These are phyloP conservation scores for Petroica traversi DNA, from an alignment of 2,113 vertebrate species.

Conservation along the genomic window DNA sequence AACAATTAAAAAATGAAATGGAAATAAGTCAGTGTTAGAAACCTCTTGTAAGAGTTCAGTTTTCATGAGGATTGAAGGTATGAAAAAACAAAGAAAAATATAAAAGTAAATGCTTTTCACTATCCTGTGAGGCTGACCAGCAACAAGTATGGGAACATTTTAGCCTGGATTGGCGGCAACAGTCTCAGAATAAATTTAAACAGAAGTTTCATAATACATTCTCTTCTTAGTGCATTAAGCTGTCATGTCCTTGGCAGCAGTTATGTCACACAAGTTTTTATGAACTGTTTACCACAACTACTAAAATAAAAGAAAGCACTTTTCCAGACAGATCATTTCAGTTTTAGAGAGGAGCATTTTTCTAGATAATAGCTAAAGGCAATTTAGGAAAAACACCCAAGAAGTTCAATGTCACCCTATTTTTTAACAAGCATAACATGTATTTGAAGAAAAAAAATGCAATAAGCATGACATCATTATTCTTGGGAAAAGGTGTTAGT, in stretches of 20 bases:
- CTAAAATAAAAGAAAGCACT: neutral
- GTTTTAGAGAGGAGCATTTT: neutral
- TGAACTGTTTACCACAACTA: neutral
- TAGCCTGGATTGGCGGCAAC: slow-evolving; percentile 43
- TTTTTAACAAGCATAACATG: neutral
- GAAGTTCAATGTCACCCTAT: neutral
- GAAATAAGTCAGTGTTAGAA: neutral
- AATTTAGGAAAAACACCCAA: neutral
- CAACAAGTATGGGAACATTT: neutral
- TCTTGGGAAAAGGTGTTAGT: slow-evolving; percentile 1
- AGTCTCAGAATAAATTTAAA: slow-evolving; percentile 47
- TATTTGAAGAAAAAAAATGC: neutral
- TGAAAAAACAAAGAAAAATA: neutral
- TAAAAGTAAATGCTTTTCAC: neutral
- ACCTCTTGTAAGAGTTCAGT: neutral
- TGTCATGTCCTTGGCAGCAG: neutral
- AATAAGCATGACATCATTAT: neutral
- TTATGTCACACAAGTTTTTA: neutral
- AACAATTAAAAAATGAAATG: neutral
- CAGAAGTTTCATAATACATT: neutral
- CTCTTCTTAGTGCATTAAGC: neutral
- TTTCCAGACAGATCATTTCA: neutral
- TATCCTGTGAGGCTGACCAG: neutral
- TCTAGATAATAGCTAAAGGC: neutral
- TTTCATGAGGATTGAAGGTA: slow-evolving; percentile 60